A percentile compares a stretch with the other conserved stretches of the same genome.
These are phyloP conservation scores for Gasteruption jaculator DNA, from an alignment of 2,888 invertebrate species.

Conservation along the genomic window DNA sequence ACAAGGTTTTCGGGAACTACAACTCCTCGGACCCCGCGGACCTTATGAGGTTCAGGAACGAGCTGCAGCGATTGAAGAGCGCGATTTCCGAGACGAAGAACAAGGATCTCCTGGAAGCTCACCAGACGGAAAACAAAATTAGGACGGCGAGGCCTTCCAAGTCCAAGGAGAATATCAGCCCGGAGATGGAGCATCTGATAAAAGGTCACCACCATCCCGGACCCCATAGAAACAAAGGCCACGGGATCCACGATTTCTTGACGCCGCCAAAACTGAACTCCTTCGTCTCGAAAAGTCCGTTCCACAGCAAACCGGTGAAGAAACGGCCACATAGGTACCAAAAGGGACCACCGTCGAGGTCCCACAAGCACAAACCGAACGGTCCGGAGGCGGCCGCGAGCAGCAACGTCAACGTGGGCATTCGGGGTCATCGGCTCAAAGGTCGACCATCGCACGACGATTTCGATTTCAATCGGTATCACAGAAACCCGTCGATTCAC, in stretches of 20 bases:
- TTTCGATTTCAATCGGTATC: conserved; percentile 8
- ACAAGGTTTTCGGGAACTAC: conserved; percentile 27
- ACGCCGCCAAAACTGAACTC: conserved; percentile 39
- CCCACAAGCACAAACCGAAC: conserved; percentile 22
- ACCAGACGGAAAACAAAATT: conserved; percentile 40
- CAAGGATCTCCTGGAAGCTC: conserved; percentile 37
- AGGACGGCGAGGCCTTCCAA: conserved; percentile 28
- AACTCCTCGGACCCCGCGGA: conserved; percentile 34
- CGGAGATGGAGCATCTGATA: conserved; percentile 38
- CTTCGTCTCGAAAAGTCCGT: conserved; percentile 37
- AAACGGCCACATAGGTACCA: conserved; percentile 23
- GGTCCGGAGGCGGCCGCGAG: conserved; percentile 31
- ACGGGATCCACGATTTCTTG: conserved; percentile 35
- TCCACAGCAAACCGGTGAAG: conserved; percentile 33
- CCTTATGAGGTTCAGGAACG: conserved; percentile 35
- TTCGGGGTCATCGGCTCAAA: conserved; percentile 7
- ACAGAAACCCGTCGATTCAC: too few species aligned
- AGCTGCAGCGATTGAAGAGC: conserved; percentile 36
- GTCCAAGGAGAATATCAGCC: conserved; percentile 27
- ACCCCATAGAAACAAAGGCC: conserved; percentile 21
- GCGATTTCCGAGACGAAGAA: conserved; percentile 27
- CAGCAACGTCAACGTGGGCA: conserved; percentile 19
- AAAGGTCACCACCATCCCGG: conserved; percentile 37
- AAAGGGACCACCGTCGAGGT: not conserved
- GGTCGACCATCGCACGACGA: too few species aligned